Percentiles rank a stretch among this genome's conserved stretches.
These are phyloP conservation scores for Limenitis camilla DNA, from an alignment of 2,888 invertebrate species.

Conservation along the genomic window DNA sequence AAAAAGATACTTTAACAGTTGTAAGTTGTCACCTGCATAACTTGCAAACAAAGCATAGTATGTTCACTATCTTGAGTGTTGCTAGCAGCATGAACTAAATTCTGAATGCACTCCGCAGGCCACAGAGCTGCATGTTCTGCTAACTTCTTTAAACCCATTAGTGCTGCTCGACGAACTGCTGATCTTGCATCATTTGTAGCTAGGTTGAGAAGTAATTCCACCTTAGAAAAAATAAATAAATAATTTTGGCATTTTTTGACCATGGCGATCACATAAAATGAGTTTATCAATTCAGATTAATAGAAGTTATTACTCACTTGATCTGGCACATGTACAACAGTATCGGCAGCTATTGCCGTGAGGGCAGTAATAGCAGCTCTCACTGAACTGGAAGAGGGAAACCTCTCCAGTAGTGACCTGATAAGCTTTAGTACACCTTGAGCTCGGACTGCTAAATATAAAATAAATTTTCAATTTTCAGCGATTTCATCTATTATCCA, in stretches of 20 bases:
- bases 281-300: no score
- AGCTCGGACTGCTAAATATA: constrained; percentile 76
- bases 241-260: not conserved
- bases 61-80: constrained; percentile 42
- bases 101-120: constrained; percentile 47
- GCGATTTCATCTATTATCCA: no score
- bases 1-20: not conserved
- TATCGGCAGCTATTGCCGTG: constrained; percentile 90
- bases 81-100: constrained; percentile 47
- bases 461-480: no score
- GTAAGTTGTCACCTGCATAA: constrained; percentile 49
- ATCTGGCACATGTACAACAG: constrained; percentile 91
- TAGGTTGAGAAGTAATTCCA: constrained; percentile 57
- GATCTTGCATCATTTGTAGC: constrained; percentile 58
- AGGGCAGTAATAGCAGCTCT: constrained; percentile 88
- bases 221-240: constrained; percentile 60
- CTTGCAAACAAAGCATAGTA: constrained; percentile 55
- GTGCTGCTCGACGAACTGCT: constrained; percentile 52
- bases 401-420: constrained; percentile 53
- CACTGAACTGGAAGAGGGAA: constrained; percentile 62
- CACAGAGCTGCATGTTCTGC: constrained; percentile 61
- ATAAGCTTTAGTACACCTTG: constrained; percentile 76
- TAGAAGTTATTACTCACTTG: constrained; percentile 73
- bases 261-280: not conserved
- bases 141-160: constrained; percentile 48